Evolutionary conservation across 1,140 invertebrate genomes (phyloP), one percentile per base, ranked within the genome.

Genomic region (Caenorhabditis latens): DNA sequence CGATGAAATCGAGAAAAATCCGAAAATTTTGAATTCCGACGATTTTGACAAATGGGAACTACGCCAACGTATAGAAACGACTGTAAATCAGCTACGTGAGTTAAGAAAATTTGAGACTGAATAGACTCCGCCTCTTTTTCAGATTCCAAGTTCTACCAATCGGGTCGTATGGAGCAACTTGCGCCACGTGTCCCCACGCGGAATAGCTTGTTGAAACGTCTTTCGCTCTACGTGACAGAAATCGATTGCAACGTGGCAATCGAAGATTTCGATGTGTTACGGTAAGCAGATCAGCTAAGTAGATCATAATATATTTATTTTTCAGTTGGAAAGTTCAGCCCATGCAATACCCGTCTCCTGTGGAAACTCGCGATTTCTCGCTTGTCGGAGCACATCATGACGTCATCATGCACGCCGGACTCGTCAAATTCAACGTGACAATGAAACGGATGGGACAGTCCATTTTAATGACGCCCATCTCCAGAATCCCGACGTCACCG

Each of bases 351-450:
- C 90, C 92, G 65, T 90, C 93, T 14, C 96, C 97, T 3, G 96
- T 97, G 92, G 96, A 97, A 92, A 95, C 96, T 83, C 96, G 97
- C 87, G 94, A 98, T 84, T 98, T 97, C 92, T 96, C 96, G 16
- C 93, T 98, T 67, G 95, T 98, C 3, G 94, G 95, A 83, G 97
- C 97, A 65, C 95, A 96, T 91, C 96, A 96, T 24, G 97, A 98
- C 94, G 93, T 98, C 19, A 96, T 98, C 71, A 95, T 99, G 93
- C 98, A 98, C 94, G 97, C 97, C 19, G 97, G 97, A 83, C 96
- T 98, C 85, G 95, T 53, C 24, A 53, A 13, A 16, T 48, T 67
- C 53, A 75, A 75, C 40, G 14, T 71, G n/a, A 43, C 58, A 16
- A 75, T 71, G n/a, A 21, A 50, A 40, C 32, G 67, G 43, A 79